Conservation (phyloP, 1,140 invertebrate genomes). For the Venturia canescens region DNA sequence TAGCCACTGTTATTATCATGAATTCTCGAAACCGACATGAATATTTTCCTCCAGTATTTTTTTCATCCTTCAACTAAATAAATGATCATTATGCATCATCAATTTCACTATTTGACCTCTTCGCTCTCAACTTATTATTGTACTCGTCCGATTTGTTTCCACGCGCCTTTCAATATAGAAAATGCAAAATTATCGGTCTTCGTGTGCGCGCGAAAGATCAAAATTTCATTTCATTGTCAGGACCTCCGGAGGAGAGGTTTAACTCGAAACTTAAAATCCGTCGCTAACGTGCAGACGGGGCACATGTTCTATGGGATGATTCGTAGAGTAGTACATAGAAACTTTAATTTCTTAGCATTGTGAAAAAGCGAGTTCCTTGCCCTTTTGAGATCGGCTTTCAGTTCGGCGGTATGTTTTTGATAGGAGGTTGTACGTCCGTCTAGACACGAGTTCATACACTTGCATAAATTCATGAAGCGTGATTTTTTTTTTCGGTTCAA, state of each 20-base stretch:
- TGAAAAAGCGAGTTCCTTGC: conserved; percentile 72
- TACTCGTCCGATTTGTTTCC: no score
- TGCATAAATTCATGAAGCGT: background rate
- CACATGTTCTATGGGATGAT: background rate
- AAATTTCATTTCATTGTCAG: background rate
- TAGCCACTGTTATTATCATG: no score
- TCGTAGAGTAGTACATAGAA: conserved; percentile 59
- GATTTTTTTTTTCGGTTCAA: background rate
- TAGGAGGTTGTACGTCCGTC: conserved; percentile 68
- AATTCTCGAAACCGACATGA: no score
- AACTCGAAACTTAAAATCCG: background rate
- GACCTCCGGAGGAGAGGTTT: background rate
- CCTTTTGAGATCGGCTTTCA: conserved; percentile 71
- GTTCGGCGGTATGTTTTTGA: conserved; percentile 70
- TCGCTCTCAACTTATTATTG: no score
- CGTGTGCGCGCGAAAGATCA: no score
- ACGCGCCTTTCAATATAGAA: no score
- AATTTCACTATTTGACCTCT: no score
- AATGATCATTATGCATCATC: no score
- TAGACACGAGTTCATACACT: conserved; percentile 59
- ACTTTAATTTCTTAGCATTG: conserved; percentile 75
- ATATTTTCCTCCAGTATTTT: no score
- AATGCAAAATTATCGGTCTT: no score
- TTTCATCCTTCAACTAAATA: no score
- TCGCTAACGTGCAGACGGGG: background rate